These are phyloP conservation scores for Ligdia adustata DNA, from an alignment of 2,888 invertebrate species.

Conservation along the genomic window DNA sequence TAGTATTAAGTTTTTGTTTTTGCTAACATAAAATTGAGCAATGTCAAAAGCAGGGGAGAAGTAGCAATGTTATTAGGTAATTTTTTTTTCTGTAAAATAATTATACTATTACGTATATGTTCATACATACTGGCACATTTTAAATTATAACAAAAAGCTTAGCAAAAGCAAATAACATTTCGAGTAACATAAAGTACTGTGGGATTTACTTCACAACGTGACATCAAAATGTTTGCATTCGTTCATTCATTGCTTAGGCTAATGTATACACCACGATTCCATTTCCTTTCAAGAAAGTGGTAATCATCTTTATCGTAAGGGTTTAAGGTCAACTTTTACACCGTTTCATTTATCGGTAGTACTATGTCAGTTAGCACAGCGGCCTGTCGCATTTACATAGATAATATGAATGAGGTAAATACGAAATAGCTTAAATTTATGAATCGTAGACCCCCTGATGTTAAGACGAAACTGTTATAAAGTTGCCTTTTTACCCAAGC, in stretches of 20 bases:
- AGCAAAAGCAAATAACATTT: too few relatives aligned
- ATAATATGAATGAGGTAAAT: conserved; percentile 19
- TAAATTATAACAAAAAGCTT: too few relatives aligned
- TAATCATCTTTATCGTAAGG: neutral
- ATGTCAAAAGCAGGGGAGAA: too few relatives aligned
- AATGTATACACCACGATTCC: conserved; percentile 1
- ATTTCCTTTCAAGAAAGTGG: conserved; percentile 1
- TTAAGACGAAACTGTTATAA: too few relatives aligned
- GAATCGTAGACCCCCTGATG: conserved; percentile 15
- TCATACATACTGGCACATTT: too few relatives aligned
- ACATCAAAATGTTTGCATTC: conserved; percentile 31
- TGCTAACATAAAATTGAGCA: too few relatives aligned
- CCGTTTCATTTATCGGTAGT: neutral
- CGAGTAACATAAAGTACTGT: neutral
- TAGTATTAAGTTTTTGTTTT: too few relatives aligned
- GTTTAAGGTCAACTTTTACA: conserved; percentile 16
- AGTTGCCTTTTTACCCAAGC: too few relatives aligned
- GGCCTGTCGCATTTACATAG: conserved; percentile 17
- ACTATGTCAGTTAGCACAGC: conserved; percentile 5
- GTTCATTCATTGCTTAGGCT: conserved; percentile 39
- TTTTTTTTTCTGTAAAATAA: too few relatives aligned
- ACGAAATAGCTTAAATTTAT: conserved; percentile 29
- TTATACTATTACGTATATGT: too few relatives aligned
- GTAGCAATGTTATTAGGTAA: too few relatives aligned
- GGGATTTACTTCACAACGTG: neutral